Conservation (phyloP, 2,888 invertebrate species). For the Tetramorium bicarinatum region DNA sequence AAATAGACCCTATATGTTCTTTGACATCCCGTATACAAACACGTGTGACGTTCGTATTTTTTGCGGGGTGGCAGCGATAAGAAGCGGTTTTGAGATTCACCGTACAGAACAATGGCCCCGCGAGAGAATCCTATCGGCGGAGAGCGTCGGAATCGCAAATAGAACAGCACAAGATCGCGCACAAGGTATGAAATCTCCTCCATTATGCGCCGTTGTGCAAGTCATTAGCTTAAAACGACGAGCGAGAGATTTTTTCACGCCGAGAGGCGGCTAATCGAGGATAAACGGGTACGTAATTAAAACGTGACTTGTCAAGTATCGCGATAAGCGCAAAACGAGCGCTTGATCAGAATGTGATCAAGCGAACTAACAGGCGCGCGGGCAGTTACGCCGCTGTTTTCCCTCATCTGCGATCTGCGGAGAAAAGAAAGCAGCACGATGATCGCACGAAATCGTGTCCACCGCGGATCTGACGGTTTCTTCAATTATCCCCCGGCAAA, state of each 20-base stretch:
- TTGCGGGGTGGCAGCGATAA: not conserved
- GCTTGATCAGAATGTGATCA: conserved; percentile 61
- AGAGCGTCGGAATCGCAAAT: conserved; percentile 42
- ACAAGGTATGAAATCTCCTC: conserved; percentile 52
- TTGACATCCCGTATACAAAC: conserved; percentile 38
- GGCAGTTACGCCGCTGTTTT: conserved; percentile 31
- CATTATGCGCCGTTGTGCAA: conserved; percentile 65
- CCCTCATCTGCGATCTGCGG: not conserved
- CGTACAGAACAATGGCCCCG: conserved; percentile 23
- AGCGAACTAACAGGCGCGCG: conserved; percentile 66
- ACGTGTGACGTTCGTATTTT: conserved; percentile 31
- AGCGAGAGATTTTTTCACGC: conserved; percentile 52
- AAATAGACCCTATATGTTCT: conserved; percentile 17
- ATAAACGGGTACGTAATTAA: conserved; percentile 74
- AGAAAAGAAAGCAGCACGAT: not conserved
- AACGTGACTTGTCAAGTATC: conserved; percentile 73
- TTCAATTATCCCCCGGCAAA: not conserved
- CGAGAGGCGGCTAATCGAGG: conserved; percentile 68
- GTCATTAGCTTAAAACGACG: conserved; percentile 70
- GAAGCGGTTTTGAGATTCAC: conserved; percentile 36
- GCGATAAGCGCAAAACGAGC: conserved; percentile 70
- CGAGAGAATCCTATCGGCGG: conserved; percentile 38
- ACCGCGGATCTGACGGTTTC: conserved; percentile 4
- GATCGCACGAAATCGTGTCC: no score
- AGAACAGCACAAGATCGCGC: conserved; percentile 27